Base-by-base conservation (phyloP, 2,888 invertebrate species). In the Cantharis rustica region DNA sequence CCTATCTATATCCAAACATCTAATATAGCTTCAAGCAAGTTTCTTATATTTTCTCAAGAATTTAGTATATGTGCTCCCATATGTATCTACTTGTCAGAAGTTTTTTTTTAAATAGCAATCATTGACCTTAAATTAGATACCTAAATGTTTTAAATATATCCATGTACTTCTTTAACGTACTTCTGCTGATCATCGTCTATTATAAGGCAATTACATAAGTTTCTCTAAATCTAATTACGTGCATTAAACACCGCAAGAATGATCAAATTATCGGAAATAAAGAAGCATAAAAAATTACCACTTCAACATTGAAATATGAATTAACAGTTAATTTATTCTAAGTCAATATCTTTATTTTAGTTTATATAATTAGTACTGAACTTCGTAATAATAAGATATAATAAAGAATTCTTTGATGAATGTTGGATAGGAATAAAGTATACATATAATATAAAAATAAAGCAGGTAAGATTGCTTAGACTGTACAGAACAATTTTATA, bases 121-220 rank as follows among this genome's bases (percentile, higher is more conserved):
- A 62, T 77, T 77, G 75, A 77, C 77, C 74, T 71, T 68, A 68
- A 75, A 71, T 71, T 70, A 68, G 71, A 71, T 66, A n/a, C n/a
- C n/a, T n/a, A 71, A 17, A 47, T 47, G 47, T 47, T 47, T 47
- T 47, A 7, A n/a, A 31, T 13, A 13, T 11, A 31, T 31, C 13
- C 31, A 31, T n/a, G 47, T 47, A 47, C n/a, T 47, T n/a, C n/a
- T 47, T n/a, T 7, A 47, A 47, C 7, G 5, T 47, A 47, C 5
- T 47, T 47, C n/a, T 47, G 47, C n/a, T 47, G n/a, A 47, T 47
- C 47, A 47, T 47, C 47, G n/a, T n/a, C n/a, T 47, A 7, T 47
- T 47, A 47, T n/a, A 31, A 31, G 13, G 13, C 31, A 13, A 31
- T 31, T 31, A 31, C 13, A 5, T n/a, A 47, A 47, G 9, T 47